Evolutionary conservation across 2,113 vertebrate species (phyloP).

Genomic region (Melanostigma gelatinosum): DNA sequence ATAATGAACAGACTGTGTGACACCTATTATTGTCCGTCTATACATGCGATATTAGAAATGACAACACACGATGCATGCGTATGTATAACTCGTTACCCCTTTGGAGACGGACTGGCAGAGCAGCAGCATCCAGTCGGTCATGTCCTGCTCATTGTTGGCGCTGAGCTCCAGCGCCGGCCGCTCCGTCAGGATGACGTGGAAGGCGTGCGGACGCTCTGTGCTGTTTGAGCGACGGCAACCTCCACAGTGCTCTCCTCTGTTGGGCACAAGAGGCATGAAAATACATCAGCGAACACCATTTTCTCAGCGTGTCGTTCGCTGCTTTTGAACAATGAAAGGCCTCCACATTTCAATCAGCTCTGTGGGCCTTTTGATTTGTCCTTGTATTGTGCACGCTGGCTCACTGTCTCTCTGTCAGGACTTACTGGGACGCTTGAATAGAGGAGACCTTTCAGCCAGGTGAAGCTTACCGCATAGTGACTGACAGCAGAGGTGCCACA

Average conservation of each 20-base stretch:
- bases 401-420: background rate
- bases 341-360: background rate
- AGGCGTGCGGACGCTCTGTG: conserved; percentile 92
- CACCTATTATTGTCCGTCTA: background rate
- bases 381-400: no score
- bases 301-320: background rate
- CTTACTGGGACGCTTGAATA: no score
- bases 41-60: background rate
- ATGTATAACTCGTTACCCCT: conserved; percentile 85
- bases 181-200: conserved; percentile 94
- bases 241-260: conserved; percentile 95
- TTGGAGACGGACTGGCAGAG: conserved; percentile 98
- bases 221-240: conserved; percentile 93
- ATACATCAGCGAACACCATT: background rate
- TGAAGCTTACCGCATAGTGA: conserved; percentile 93
- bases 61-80: background rate
- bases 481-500: conserved; percentile 88
- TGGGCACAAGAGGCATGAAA: background rate
- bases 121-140: conserved; percentile 97
- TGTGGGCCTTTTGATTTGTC: background rate
- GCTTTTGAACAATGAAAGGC: background rate
- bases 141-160: conserved; percentile 90
- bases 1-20: background rate
- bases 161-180: conserved; percentile 94
- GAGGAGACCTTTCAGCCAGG: background rate